Evolutionary conservation across 2,113 vertebrate species (phyloP).

Genomic region (Nanorana parkeri): DNA sequence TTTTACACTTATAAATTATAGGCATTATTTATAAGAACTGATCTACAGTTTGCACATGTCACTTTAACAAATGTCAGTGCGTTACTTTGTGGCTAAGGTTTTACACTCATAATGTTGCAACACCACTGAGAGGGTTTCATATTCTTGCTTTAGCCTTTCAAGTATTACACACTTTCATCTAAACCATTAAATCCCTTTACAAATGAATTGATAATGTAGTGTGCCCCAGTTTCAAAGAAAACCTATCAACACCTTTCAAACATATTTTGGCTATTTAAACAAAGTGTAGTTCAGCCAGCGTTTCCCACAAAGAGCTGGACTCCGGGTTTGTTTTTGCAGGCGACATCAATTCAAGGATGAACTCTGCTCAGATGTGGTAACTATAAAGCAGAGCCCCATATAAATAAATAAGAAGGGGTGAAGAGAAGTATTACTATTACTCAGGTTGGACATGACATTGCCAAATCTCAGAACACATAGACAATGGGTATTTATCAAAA

Average conservation of each 20-base stretch:
- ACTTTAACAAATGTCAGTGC: neutral
- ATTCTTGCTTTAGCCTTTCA: slow-evolving; percentile 24
- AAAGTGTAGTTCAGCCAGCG: slow-evolving; percentile 28
- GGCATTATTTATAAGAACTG: too few relatives aligned
- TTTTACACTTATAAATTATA: too few relatives aligned
- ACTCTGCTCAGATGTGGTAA: slow-evolving; percentile 49
- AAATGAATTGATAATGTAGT: slow-evolving; percentile 53
- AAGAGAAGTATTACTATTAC: slow-evolving; percentile 53
- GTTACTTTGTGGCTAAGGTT: neutral
- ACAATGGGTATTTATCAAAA: slow-evolving; percentile 42
- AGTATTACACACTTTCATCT: slow-evolving; percentile 41
- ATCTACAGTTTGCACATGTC: too few relatives aligned
- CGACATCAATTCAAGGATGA: slow-evolving; percentile 53
- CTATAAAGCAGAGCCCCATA: slow-evolving; percentile 37
- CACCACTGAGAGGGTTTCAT: slow-evolving; percentile 13
- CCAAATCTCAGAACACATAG: slow-evolving; percentile 31
- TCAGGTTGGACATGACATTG: slow-evolving; percentile 48
- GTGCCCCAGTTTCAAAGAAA: slow-evolving; percentile 49
- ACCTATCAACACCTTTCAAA: slow-evolving; percentile 56
- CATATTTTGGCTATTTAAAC: slow-evolving; percentile 51
- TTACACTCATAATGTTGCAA: neutral
- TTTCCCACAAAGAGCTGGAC: slow-evolving; percentile 50
- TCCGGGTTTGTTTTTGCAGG: slow-evolving; percentile 53
- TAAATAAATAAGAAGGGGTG: slow-evolving; percentile 56
- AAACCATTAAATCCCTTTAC: slow-evolving; percentile 40